Conservation (phyloP, 2,888 invertebrate genomes). For the Dryomyza anilis region DNA sequence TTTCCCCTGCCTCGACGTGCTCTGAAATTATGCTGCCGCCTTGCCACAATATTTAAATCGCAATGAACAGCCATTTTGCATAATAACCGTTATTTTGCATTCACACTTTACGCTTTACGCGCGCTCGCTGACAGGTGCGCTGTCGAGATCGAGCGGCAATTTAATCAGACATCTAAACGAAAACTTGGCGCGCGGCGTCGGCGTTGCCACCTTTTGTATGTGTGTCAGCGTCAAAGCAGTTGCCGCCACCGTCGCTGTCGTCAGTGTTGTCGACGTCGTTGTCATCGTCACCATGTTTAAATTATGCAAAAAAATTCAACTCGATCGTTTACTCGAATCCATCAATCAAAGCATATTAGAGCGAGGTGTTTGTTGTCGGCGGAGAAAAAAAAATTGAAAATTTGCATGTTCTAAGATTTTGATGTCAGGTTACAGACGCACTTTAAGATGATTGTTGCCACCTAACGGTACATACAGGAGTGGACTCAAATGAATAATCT, state of each 20-base stretch:
- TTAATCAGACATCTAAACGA: too few species aligned
- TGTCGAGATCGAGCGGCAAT: not conserved
- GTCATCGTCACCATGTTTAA: not conserved
- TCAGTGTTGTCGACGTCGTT: not conserved
- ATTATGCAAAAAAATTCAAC: not conserved
- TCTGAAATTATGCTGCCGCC: not conserved
- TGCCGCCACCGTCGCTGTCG: not conserved
- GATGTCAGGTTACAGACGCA: not conserved
- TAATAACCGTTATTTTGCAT: slow-evolving; percentile 19
- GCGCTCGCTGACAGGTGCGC: slow-evolving; percentile 6
- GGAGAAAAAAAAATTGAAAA: not conserved
- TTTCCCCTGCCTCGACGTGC: not conserved
- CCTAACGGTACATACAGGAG: too few species aligned
- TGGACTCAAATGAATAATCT: too few species aligned
- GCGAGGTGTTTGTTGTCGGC: not conserved
- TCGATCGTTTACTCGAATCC: not conserved
- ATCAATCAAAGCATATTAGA: slow-evolving; percentile 23
- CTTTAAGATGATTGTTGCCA: too few species aligned
- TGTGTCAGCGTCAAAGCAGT: not conserved
- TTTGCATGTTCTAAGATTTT: not conserved
- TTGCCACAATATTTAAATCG: slow-evolving; percentile 4
- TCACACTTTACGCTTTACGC: slow-evolving; percentile 1
- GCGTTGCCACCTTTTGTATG: not conserved
- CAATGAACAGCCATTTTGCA: slow-evolving; percentile 7
- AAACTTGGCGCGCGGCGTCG: not conserved